Conservation (phyloP, 2,797 vertebrate genomes). For the Halcyon leucocephala region DNA sequence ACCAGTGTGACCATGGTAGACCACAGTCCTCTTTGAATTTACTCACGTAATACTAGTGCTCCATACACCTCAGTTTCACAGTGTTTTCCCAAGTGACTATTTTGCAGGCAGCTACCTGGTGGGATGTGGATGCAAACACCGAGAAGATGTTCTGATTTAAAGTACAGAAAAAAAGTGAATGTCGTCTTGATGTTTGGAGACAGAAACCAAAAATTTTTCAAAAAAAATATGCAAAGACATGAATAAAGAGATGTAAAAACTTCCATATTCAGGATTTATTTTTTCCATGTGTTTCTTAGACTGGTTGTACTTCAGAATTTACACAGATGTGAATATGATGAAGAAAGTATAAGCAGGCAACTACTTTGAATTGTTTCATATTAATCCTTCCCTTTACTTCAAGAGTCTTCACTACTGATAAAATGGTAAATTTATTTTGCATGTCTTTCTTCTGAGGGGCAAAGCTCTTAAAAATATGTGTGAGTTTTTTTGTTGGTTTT, state of each 20-base stretch:
- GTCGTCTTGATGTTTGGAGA: neutral
- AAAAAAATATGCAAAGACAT: neutral
- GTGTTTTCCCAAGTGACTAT: neutral
- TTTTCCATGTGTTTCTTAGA: neutral
- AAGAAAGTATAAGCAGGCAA: neutral
- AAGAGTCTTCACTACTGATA: neutral
- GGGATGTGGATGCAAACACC: neutral
- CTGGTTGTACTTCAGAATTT: neutral
- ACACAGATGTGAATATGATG: neutral
- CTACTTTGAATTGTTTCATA: neutral
- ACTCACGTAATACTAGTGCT: neutral
- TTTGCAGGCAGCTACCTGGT: neutral
- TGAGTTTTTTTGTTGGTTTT: too few relatives aligned
- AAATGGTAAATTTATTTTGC: neutral
- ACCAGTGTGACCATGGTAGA: neutral
- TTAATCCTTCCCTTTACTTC: neutral
- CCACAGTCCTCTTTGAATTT: neutral
- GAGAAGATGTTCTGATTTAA: neutral
- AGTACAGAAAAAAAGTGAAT: neutral
- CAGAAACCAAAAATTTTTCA: neutral
- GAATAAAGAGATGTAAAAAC: neutral
- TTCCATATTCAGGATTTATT: neutral
- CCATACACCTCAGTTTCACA: neutral
- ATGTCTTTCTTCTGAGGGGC: neutral
- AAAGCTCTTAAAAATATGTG: neutral